phyloP scores from a whole-genome alignment of 2,888 invertebrate genomes.

The Automeris io region DNA sequence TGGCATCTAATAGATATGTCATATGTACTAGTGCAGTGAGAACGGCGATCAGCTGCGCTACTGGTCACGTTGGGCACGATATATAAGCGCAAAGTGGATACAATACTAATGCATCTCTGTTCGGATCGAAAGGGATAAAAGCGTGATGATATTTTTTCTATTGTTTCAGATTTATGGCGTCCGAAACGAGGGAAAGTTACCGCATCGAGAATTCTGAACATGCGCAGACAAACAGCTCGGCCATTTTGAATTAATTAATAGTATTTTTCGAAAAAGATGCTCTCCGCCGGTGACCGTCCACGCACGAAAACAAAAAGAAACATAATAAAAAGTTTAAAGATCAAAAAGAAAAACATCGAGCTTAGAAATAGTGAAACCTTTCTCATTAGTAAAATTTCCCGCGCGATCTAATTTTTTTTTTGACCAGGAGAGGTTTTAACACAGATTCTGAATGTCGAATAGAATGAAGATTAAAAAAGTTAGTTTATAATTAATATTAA shows the following conservation, averaged over 20 bases:
- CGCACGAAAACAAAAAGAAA: constrained; percentile 28
- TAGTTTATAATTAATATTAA: constrained; percentile 13
- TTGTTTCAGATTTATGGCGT: constrained; percentile 57
- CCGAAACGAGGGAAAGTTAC: constrained; percentile 23
- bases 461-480: constrained; percentile 17
- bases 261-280: constrained; percentile 40
- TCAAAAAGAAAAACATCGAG: constrained; percentile 59
- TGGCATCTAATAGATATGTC: too few relatives aligned
- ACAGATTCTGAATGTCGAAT: constrained; percentile 21
- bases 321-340: constrained; percentile 44
- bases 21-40: too few relatives aligned
- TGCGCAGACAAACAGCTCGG: constrained; percentile 17
- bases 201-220: neutral
- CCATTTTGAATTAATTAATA: constrained; percentile 21
- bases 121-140: too few relatives aligned
- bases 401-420: constrained; percentile 4
- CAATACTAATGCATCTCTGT: too few relatives aligned
- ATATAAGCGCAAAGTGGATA: too few relatives aligned
- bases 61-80: too few relatives aligned
- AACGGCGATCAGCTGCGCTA: too few relatives aligned
- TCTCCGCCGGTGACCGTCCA: constrained; percentile 54
- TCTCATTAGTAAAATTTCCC: constrained; percentile 3
- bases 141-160: constrained; percentile 14
- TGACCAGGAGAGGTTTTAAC: constrained; percentile 34
- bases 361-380: constrained; percentile 34